Base-by-base conservation (phyloP, 1,140 invertebrate species). In the Hyles vespertilio region DNA sequence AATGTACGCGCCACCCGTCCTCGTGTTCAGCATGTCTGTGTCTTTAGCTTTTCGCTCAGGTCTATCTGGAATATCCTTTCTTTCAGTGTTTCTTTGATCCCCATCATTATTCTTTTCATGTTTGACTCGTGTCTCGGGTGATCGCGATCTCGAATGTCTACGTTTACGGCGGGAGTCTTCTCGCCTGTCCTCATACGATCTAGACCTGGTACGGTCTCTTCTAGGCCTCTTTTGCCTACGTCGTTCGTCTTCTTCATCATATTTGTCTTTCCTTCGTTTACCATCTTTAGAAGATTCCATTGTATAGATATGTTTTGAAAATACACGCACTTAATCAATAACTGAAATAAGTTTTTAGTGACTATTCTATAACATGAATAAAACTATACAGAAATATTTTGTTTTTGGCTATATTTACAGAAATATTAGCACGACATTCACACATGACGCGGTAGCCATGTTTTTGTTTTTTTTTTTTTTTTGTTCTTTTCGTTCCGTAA, bases 1-100 rank as follows among this genome's bases (percentile, higher is more conserved):
- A 74, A 99, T 99, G 70, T 99, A 99, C 6, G 98, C 98, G 57
- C 98, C 98, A 48, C 98, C 98, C 36, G 98, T 98, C 78, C 93
- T 92, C 0, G 96, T 95, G 10, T 95, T 96, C 3, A 98, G 70
- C 48, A 95, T 82, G 79, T 96, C 95, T 0, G 93, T 92, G 3
- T 91, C 92, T 74, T 93, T 93, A 45, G 81, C 66, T 12, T 58
- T 58, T 9, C 69, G 82, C 84, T 51, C 80, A 66, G 44, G 63
- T 8, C 40, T 54, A 22, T 43, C 67, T 36, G 77, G 77, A 32
- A 55, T 61, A 9, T 74, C 72, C 50, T 67, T 67, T 59, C 52
- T 56, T 51, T 68, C 66, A 32, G 53, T 32, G 5, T 68, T 67
- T 61, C 72, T 77, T 43, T 76, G 69, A 58, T 72, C 5, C 3